Evolutionary conservation across 2,797 vertebrate genomes (phyloP), one percentile per base, ranked within the genome.

Genomic region (Bryconaethiops microstoma): DNA sequence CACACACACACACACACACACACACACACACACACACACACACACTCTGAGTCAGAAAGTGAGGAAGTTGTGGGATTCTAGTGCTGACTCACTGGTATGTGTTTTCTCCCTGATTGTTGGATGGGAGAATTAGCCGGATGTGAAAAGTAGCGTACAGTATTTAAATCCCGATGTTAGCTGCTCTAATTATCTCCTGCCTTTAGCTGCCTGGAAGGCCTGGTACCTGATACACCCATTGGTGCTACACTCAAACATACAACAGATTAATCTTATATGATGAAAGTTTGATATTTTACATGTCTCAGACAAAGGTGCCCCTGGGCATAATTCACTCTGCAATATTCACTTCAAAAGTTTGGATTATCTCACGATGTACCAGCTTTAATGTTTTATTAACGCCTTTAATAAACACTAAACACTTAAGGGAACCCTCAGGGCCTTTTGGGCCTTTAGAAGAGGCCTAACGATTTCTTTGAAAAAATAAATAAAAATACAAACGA

Each of bases 21-120:
- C 78, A 81, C 62, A 72, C 40, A 70, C 21, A 70, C 42, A 76
- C 25, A 70, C 21, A 70, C 54, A 76, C 29, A 78, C 48, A 60
- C 39, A 73, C 64, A 78, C 57, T 74, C 71, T 48, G 69, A 74
- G 60, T 75, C 23, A 59, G 55, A 57, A 69, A 63, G 25, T 29
- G 14, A 42, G 42, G 40, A 25, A 45, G 57, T 48, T 10, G 23
- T 50, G 40, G 52, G 50, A 73, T 57, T 55, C 16, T n/a, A 40
- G 40, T 48, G 60, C 74, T 76, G 59, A 76, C 70, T 57, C 70
- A 73, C n/a, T 35, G 50, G 52, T 52, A 57, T n/a, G 29, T 35
- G n/a, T 50, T 42, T 69, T 73, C 52, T 40, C 70, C 16, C 17
- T 25, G 48, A 73, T 39, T 50, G 57, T n/a, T 21, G 52, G 70